A percentile compares a stretch with the other conserved stretches of the same genome.
phyloP scores from a whole-genome alignment of 2,888 invertebrate genomes.

The Himalopsyche japonica region DNA sequence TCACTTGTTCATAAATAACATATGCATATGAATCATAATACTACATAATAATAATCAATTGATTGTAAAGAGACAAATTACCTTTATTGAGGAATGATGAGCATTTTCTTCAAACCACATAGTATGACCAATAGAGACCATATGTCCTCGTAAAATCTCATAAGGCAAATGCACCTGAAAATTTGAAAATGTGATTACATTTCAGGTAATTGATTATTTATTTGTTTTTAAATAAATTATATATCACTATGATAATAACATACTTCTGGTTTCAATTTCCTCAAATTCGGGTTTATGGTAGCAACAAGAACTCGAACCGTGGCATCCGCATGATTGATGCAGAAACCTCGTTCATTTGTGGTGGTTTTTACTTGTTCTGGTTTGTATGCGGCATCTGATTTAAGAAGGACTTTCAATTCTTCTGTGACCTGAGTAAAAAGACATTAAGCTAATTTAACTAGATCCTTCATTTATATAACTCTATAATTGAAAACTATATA shows the following conservation, averaged over 20 bases:
- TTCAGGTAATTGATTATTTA: too few relatives aligned
- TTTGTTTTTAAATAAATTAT: too few relatives aligned
- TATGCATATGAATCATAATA: too few relatives aligned
- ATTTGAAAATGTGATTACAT: neutral
- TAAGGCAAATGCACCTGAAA: conserved; percentile 66
- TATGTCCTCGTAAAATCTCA: conserved; percentile 82
- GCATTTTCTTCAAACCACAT: conserved; percentile 99
- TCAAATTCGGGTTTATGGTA: conserved; percentile 90
- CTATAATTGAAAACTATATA: neutral
- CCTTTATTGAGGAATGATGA: conserved; percentile 94
- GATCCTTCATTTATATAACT: neutral
- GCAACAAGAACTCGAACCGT: conserved; percentile 90
- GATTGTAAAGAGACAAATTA: conserved; percentile 41
- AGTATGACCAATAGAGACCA: conserved; percentile 93
- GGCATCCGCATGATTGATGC: conserved; percentile 82
- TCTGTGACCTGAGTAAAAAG: conserved; percentile 64
- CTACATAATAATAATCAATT: too few relatives aligned
- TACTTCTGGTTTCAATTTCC: conserved; percentile 88
- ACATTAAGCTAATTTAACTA: neutral
- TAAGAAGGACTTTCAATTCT: conserved; percentile 78
- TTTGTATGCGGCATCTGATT: conserved; percentile 65
- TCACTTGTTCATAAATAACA: neutral
- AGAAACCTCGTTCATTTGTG: conserved; percentile 68
- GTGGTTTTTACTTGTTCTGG: conserved; percentile 57
- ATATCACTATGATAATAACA: neutral